Evolutionary conservation across 2,113 vertebrate species (phyloP).

Genomic region (Tonatia bakeri): DNA sequence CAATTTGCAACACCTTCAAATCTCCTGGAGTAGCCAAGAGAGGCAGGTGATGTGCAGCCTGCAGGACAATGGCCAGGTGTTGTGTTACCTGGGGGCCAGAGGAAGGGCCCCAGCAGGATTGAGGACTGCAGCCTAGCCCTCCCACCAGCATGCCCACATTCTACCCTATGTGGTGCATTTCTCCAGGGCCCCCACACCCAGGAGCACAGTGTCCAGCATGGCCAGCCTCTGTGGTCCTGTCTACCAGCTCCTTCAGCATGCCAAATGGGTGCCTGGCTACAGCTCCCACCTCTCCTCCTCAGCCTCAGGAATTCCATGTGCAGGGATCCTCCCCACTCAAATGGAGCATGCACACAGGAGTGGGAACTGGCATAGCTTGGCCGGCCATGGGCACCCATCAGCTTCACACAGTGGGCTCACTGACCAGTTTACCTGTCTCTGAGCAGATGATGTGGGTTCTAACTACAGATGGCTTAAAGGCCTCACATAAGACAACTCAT

Average conservation of each 20-base stretch:
- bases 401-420: rapidly evolving
- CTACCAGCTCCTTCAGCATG: neutral
- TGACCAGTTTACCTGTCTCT: neutral
- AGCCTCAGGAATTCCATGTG: rapidly evolving
- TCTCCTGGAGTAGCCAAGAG: neutral
- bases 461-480: neutral
- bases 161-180: rapidly evolving
- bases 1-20: conserved; percentile 17
- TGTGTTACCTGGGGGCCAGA: neutral
- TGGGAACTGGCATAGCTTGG: neutral
- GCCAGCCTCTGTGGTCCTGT: rapidly evolving
- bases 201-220: no score
- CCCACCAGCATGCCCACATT: neutral
- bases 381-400: neutral
- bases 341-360: rapidly evolving
- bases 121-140: neutral
- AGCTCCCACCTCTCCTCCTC: neutral
- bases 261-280: neutral
- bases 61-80: neutral
- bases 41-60: neutral
- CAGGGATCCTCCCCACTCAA: rapidly evolving
- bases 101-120: neutral
- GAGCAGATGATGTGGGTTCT: neutral
- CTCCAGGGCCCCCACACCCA: neutral
- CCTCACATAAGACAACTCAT: rapidly evolving